phyloP scores from a whole-genome alignment of 2,888 invertebrate genomes.

The Stenurella melanura region DNA sequence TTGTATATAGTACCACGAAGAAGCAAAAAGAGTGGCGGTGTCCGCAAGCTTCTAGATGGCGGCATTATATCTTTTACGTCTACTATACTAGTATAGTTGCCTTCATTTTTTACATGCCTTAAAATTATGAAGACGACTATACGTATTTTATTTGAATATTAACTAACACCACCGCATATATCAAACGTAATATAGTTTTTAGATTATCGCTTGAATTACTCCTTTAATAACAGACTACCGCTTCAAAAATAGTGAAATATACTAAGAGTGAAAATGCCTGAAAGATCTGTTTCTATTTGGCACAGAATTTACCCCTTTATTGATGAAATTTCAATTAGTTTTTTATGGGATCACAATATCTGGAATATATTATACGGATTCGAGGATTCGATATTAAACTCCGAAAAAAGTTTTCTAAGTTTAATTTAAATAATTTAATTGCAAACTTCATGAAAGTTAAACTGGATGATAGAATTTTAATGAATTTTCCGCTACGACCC shows the following conservation, averaged over 20 bases:
- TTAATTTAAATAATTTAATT: slow-evolving; percentile 4
- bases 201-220: too few relatives aligned
- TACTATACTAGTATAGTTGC: too few relatives aligned
- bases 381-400: not conserved
- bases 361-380: not conserved
- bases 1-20: too few relatives aligned
- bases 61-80: too few relatives aligned
- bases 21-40: too few relatives aligned
- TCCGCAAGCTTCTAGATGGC: too few relatives aligned
- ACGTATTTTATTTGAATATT: too few relatives aligned
- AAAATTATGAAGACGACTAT: too few relatives aligned
- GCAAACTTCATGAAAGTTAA: not conserved
- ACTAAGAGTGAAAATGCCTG: too few relatives aligned
- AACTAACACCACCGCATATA: too few relatives aligned
- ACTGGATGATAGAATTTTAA: slow-evolving; percentile 2
- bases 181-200: too few relatives aligned
- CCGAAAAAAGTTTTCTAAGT: not conserved
- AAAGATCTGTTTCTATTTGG: not conserved
- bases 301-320: not conserved
- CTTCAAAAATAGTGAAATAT: not conserved
- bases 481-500: not conserved
- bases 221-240: not conserved
- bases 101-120: too few relatives aligned
- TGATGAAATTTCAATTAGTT: not conserved
- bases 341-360: not conserved